Conservation (phyloP, 2,797 vertebrate species). For the Fistularia tabacaria region DNA sequence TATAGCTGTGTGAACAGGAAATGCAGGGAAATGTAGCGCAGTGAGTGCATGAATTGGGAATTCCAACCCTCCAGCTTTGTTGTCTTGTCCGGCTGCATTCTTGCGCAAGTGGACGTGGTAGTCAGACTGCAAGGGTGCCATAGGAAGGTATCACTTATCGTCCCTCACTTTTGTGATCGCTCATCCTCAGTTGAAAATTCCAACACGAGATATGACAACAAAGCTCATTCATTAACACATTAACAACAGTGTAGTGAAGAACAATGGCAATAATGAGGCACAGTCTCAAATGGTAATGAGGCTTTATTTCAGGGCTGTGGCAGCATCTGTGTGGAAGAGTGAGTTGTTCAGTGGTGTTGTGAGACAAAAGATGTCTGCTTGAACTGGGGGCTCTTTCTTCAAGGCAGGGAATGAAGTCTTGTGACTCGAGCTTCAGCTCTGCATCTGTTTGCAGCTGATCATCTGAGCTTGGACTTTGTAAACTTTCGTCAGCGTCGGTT, state of each 20-base stretch:
- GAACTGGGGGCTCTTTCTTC: constrained; percentile 69
- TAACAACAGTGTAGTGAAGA: constrained; percentile 49
- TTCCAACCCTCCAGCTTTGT: constrained; percentile 73
- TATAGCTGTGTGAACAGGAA: constrained; percentile 68
- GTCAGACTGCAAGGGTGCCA: constrained; percentile 51
- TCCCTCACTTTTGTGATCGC: constrained; percentile 43
- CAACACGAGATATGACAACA: constrained; percentile 55
- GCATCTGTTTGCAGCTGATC: constrained; percentile 76
- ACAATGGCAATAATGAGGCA: constrained; percentile 68
- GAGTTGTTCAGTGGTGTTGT: constrained; percentile 65
- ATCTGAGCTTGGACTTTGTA: constrained; percentile 69
- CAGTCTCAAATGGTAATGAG: constrained; percentile 67
- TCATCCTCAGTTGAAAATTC: constrained; percentile 43
- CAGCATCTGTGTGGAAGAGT: constrained; percentile 61
- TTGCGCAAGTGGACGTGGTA: constrained; percentile 41
- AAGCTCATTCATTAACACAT: constrained; percentile 56
- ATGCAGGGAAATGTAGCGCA: constrained; percentile 59
- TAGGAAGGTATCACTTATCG: constrained; percentile 53
- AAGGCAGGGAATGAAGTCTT: constrained; percentile 72
- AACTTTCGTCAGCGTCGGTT: constrained; percentile 50
- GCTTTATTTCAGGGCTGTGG: constrained; percentile 62
- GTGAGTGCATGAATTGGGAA: constrained; percentile 66
- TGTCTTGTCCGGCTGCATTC: constrained; percentile 75
- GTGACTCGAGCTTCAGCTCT: constrained; percentile 77
- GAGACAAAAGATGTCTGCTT: constrained; percentile 72